Evolutionary conservation across 2,113 vertebrate species (phyloP), one percentile per base, ranked within the genome.

Genomic region (Anser brachyrhynchus): DNA sequence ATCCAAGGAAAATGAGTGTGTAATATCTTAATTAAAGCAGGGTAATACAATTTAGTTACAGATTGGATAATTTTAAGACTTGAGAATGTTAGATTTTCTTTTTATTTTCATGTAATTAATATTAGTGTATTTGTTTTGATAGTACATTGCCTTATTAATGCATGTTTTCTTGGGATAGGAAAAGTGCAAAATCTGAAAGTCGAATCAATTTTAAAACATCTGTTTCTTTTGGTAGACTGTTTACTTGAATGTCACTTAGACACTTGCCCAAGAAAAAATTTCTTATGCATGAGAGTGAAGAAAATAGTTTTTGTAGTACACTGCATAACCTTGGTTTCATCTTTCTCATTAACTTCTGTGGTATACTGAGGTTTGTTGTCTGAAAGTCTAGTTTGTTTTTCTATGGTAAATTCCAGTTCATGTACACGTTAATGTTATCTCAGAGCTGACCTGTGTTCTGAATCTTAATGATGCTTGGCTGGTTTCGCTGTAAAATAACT

Each of bases 21-120:
- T 97, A 98, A 97, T 97, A 89, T 97, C 95, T 98, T 98, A 96
- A 98, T 98, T 98, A 97, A 97, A 96, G 58, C 14, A 16, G 51
- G 41, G 54, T 92, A 96, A 96, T 95, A 88, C 79, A 96, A 96
- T 97, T 98, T 97, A 96, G 96, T 98, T 98, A 96, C 87, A 74
- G 71, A 96, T 97, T 92, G 94, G 95, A 96, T 97, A 91, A 91
- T 96, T 95, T 96, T 90, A 96, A 92, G 94, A 90, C 64, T 96
- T 96, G 79, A 90, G 69, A 97, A 91, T 86, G 19, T 83, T 92
- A 83, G 41, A 65, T 94, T 96, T 94, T 78, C 76, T 81, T 94
- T 90, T 94, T 78, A 80, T 81, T 94, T 90, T 97, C 29, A 46
- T 83, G 35, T 95, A 92, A 95, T 97, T 97, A 97, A 93, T 98